phyloP scores from a whole-genome alignment of 2,888 invertebrate genomes.

The Podabrus alpinus region DNA sequence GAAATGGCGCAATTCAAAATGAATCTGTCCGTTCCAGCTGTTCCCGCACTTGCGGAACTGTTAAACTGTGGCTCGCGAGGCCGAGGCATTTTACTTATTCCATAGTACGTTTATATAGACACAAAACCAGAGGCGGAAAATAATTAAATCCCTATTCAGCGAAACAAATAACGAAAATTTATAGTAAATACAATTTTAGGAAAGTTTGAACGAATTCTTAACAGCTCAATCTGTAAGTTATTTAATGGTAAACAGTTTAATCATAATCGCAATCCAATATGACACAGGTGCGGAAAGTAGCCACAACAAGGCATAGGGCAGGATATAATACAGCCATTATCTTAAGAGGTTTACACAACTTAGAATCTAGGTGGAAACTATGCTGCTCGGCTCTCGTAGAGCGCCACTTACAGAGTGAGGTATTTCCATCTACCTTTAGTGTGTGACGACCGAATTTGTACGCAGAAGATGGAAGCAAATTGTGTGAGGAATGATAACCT shows the following conservation, averaged over 20 bases:
- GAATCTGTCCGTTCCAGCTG: conserved; percentile 58
- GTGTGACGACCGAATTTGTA: conserved; percentile 10
- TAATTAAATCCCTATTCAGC: neutral
- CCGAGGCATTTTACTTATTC: conserved; percentile 27
- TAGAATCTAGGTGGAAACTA: conserved; percentile 36
- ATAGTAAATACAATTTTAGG: neutral
- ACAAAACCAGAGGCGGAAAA: neutral
- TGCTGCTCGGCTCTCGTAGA: conserved; percentile 22
- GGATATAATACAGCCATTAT: conserved; percentile 49
- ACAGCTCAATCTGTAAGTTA: conserved; percentile 6
- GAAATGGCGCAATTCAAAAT: conserved; percentile 53
- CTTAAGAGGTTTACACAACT: conserved; percentile 48
- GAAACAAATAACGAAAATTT: neutral
- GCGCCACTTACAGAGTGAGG: conserved; percentile 1
- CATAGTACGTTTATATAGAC: neutral
- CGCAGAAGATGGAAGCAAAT: conserved; percentile 11
- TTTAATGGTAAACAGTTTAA: conserved; percentile 38
- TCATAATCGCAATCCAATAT: conserved; percentile 42
- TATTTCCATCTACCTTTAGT: conserved; percentile 22
- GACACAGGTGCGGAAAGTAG: conserved; percentile 44
- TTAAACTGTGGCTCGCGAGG: conserved; percentile 38
- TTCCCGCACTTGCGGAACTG: conserved; percentile 53
- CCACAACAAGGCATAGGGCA: conserved; percentile 43
- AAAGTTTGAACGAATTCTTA: neutral
- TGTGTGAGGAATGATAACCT: conserved; percentile 8